phyloP scores from a whole-genome alignment of 2,888 invertebrate genomes.

The Tachina grossa region DNA sequence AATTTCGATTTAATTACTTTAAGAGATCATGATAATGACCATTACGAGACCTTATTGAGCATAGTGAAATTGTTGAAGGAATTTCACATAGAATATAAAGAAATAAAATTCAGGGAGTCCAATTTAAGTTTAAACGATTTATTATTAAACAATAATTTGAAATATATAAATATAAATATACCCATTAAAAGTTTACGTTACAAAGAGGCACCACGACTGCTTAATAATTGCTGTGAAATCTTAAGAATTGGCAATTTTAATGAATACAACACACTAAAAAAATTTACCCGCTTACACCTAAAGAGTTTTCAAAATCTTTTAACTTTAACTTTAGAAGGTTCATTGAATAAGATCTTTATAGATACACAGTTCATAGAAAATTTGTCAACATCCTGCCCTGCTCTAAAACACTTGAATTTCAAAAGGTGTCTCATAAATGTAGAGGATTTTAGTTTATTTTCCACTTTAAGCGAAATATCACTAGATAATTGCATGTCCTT shows the following conservation, averaged over 20 bases:
- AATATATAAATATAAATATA: conserved; percentile 16
- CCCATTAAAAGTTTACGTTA: conserved; percentile 24
- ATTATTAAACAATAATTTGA: conserved; percentile 7
- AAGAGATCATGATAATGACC: not conserved
- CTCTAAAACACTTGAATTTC: conserved; percentile 25
- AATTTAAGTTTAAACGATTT: conserved; percentile 29
- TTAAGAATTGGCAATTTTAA: conserved; percentile 18
- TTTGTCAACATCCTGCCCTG: not conserved
- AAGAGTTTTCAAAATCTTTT: conserved; percentile 28
- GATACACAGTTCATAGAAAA: conserved; percentile 18
- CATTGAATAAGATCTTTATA: conserved; percentile 27
- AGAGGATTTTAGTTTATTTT: conserved; percentile 7
- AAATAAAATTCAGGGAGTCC: conserved; percentile 1
- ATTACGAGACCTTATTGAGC: not conserved
- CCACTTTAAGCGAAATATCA: conserved; percentile 1
- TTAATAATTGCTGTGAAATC: not conserved
- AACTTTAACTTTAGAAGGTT: conserved; percentile 40
- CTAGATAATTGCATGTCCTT: conserved; percentile 36
- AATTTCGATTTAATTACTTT: conserved; percentile 13
- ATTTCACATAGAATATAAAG: conserved; percentile 5
- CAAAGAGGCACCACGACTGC: conserved; percentile 11
- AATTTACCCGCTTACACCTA: conserved; percentile 21
- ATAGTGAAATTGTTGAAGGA: conserved; percentile 8
- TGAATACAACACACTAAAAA: conserved; percentile 16
- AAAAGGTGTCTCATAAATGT: conserved; percentile 38